Evolutionary conservation across 2,113 vertebrate genomes (phyloP), one percentile per base, ranked within the genome.

Genomic region (Elephantulus edwardii): DNA sequence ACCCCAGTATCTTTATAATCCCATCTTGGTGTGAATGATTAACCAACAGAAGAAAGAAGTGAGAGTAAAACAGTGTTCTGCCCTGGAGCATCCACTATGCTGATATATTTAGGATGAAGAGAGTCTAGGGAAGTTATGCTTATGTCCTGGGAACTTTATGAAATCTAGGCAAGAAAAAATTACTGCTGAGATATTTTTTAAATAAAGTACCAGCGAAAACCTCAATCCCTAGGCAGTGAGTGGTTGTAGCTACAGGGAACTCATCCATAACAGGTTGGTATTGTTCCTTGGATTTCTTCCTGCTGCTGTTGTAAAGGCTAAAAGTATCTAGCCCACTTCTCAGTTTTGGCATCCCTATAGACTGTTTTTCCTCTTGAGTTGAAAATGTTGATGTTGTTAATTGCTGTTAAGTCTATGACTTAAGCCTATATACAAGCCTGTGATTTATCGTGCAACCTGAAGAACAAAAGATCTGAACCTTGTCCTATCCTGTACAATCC

Each of bases 81-180:
- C 95, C 93, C 92, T 81, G 86, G 26, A 94, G 90, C 48, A 77
- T 68, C 79, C 76, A 88, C 52, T 20, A 30, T 76, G 78, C 78
- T 60, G 91, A 88, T n/a, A 52, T 44, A 38, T 86, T 94, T 83
- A 86, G 64, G 83, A 70, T 81, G 90, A 94, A 92, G 93, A 86
- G 33, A 88, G 77, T 90, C 94, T 77, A 46, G 86, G 92, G 93
- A 93, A 94, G 92, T 75, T 77, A 56, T 6, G 83, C 71, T 66
- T 93, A 79, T 92, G 78, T 96, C 90, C 60, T 93, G 93, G 90
- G 92, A 95, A 91, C 42, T 66, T 85, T 83, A 91, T 92, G 94
- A 93, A 92, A 94, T 91, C 74, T 80, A 93, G 94, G 94, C 58
- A 95, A 95, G 68, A 91, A 91, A 52, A 91, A 96, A 95, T 92